Conservation (phyloP, 92 coral and sea anemone species). For the Diadumene lineata region DNA sequence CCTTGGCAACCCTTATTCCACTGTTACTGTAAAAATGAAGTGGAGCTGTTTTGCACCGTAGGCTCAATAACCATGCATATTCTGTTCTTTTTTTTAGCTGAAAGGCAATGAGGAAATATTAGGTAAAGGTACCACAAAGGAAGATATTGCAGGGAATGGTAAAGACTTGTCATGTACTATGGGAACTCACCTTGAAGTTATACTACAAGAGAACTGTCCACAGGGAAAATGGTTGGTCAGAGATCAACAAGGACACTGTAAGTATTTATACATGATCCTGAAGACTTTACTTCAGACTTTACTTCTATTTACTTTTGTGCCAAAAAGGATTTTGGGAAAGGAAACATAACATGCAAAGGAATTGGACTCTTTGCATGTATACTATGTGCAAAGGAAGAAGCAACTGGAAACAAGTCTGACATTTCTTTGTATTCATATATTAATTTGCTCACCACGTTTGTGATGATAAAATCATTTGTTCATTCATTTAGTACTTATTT, state of each 20-base stretch:
- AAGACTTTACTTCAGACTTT: neutral
- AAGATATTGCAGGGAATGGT: slow-evolving; percentile 56
- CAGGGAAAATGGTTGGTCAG: slow-evolving; percentile 81
- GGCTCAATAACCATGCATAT: too few species aligned
- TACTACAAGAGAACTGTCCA: slow-evolving; percentile 55
- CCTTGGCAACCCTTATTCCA: too few species aligned
- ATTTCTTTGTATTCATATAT: neutral
- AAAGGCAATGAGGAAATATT: slow-evolving; percentile 57
- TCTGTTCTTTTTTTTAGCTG: slow-evolving; percentile 50
- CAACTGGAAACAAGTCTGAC: too few species aligned
- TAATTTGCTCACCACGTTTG: neutral
- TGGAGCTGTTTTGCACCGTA: too few species aligned
- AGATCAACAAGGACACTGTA: slow-evolving; percentile 73
- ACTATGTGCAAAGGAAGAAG: too few species aligned
- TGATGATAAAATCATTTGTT: too few species aligned
- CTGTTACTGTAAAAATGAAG: too few species aligned
- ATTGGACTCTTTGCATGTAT: too few species aligned
- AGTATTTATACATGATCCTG: slow-evolving; percentile 20
- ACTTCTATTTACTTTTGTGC: neutral
- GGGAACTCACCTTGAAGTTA: slow-evolving; percentile 39
- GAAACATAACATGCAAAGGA: too few species aligned
- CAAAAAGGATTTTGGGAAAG: too few species aligned
- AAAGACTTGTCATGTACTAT: slow-evolving; percentile 65
- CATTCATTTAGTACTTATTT: neutral
- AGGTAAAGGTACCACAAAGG: slow-evolving; percentile 54